Conservation (phyloP, 2,888 invertebrate genomes). For the Glaucopsyche alexis region DNA sequence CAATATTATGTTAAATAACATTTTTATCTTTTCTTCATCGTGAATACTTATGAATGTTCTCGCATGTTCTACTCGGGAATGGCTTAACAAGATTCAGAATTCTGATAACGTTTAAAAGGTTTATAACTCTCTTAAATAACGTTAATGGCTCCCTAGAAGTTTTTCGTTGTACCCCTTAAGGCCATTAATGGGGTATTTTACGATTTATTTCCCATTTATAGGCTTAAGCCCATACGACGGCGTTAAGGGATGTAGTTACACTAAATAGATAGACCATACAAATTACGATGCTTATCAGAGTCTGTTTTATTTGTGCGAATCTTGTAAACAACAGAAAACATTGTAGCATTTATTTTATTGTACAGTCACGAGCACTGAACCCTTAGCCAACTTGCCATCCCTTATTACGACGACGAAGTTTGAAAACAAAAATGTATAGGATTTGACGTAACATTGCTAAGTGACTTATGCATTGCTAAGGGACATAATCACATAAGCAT, state of each 20-base stretch:
- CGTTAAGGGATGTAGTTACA: slow-evolving; percentile 34
- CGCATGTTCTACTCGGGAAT: neutral
- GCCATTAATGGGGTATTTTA: slow-evolving; percentile 70
- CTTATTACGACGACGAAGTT: no score
- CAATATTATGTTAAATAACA: no score
- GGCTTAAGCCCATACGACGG: slow-evolving; percentile 59
- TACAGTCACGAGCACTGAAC: neutral
- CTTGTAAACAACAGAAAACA: slow-evolving; percentile 24
- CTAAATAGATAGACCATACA: slow-evolving; percentile 12
- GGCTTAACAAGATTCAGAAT: slow-evolving; percentile 48
- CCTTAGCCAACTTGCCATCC: neutral
- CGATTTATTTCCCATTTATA: slow-evolving; percentile 74
- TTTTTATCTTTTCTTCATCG: neutral
- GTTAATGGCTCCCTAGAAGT: slow-evolving; percentile 73
- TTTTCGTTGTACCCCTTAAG: slow-evolving; percentile 72
- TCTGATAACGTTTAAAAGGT: slow-evolving; percentile 74
- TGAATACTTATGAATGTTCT: neutral
- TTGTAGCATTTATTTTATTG: neutral
- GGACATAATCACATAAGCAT: no score
- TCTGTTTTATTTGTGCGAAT: slow-evolving; percentile 30
- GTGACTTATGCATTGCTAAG: no score
- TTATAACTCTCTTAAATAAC: slow-evolving; percentile 78
- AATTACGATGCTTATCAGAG: slow-evolving; percentile 14
- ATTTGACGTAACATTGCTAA: neutral
- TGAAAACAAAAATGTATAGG: no score